Evolutionary conservation across 1,140 invertebrate species (phyloP).

Genomic region (Neodiprion lecontei): DNA sequence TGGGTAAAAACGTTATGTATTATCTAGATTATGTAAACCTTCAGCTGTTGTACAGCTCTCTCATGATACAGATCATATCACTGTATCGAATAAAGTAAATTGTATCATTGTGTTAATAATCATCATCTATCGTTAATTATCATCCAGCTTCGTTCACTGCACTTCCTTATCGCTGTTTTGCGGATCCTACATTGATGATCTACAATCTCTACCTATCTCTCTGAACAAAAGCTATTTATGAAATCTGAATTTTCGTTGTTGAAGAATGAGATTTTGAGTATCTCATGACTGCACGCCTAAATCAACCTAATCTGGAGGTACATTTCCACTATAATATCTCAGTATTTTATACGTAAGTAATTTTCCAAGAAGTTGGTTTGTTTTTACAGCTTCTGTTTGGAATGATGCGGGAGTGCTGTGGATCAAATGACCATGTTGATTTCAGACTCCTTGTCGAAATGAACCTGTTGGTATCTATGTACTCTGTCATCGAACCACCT

Average conservation of each 20-base stretch:
- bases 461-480: slow-evolving; percentile 10
- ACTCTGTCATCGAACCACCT: slow-evolving; percentile 11
- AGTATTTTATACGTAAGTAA: neutral
- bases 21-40: too few relatives aligned
- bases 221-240: slow-evolving; percentile 10
- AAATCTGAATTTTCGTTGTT: slow-evolving; percentile 22
- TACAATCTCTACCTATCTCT: neutral
- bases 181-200: neutral
- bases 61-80: too few relatives aligned
- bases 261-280: slow-evolving; percentile 20
- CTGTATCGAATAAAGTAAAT: too few relatives aligned
- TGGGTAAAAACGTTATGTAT: too few relatives aligned
- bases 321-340: neutral
- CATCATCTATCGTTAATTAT: too few relatives aligned
- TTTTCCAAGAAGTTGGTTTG: neutral
- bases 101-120: too few relatives aligned
- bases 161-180: too few relatives aligned
- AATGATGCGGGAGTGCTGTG: slow-evolving; percentile 14
- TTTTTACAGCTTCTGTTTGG: slow-evolving; percentile 9
- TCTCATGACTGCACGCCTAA: slow-evolving; percentile 19
- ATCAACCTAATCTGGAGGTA: slow-evolving; percentile 26
- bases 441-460: slow-evolving; percentile 14
- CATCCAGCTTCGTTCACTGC: too few relatives aligned
- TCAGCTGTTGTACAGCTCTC: too few relatives aligned
- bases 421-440: slow-evolving; percentile 18